Conservation (phyloP, 64 coral and sea anemone species). For the Astreopora myriophthalma region DNA sequence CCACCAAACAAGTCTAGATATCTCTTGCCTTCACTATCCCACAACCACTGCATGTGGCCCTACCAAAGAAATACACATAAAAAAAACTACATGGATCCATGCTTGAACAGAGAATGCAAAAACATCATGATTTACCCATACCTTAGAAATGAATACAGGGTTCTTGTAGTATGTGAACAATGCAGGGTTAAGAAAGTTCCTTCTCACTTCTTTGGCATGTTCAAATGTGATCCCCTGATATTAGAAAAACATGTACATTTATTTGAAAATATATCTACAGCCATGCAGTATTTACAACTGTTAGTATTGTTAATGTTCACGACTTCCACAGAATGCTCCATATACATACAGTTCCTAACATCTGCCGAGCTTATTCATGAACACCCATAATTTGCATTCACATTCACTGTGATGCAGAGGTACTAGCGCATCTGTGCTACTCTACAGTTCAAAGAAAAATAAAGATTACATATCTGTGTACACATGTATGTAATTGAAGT, state of each 20-base stretch:
- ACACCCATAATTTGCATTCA: too few species aligned
- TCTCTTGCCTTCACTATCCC: constrained; percentile 77
- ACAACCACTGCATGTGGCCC: constrained; percentile 94
- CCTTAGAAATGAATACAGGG: constrained; percentile 67
- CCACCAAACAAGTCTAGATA: constrained; percentile 90
- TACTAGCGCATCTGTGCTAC: too few species aligned
- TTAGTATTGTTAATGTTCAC: too few species aligned
- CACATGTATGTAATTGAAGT: too few species aligned
- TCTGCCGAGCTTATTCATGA: too few species aligned
- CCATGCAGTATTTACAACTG: too few species aligned
- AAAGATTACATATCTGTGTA: too few species aligned
- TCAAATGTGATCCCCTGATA: constrained; percentile 76
- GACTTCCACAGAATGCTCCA: too few species aligned
- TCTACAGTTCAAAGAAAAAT: too few species aligned
- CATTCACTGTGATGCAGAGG: too few species aligned
- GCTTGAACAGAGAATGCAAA: neutral
- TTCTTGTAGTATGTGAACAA: constrained; percentile 62
- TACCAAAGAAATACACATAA: neutral
- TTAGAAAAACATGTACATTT: neutral
- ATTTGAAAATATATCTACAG: too few species aligned
- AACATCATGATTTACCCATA: neutral
- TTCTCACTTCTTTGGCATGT: constrained; percentile 65
- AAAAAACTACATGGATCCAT: neutral
- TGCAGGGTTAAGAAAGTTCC: constrained; percentile 50
- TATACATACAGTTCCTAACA: too few species aligned